Evolutionary conservation across 2,797 vertebrate species (phyloP).

Genomic region (Australoheros facetus): DNA sequence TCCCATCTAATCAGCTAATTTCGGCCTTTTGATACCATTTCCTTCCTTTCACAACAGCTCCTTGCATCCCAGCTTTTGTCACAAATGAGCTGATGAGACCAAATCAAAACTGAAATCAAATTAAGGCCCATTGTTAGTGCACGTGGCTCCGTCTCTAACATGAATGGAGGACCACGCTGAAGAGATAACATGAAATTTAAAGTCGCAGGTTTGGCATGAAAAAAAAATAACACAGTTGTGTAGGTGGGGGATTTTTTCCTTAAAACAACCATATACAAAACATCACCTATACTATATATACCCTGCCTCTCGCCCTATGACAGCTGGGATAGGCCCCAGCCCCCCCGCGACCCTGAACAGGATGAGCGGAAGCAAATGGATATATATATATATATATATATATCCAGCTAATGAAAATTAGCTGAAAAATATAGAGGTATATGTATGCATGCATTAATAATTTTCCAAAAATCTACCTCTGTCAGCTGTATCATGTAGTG

Average conservation of each 20-base stretch:
- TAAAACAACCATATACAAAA: constrained; percentile 31
- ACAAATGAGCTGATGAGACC: constrained; percentile 65
- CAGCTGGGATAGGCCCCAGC: too few relatives aligned
- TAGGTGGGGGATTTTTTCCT: constrained; percentile 12
- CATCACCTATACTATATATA: constrained; percentile 2
- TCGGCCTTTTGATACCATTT: constrained; percentile 62
- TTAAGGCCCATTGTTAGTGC: constrained; percentile 68
- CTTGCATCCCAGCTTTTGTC: constrained; percentile 47
- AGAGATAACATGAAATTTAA: constrained; percentile 64
- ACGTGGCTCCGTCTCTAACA: constrained; percentile 38
- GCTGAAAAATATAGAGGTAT: not conserved
- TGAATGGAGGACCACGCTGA: constrained; percentile 57
- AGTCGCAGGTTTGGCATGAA: constrained; percentile 53
- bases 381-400: too few relatives aligned
- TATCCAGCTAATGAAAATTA: not conserved
- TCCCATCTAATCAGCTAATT: constrained; percentile 66
- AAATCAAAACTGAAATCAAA: constrained; percentile 79
- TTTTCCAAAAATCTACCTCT: constrained; percentile 6
- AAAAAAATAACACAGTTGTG: constrained; percentile 44
- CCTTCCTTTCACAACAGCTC: constrained; percentile 50
- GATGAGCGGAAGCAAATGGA: too few relatives aligned
- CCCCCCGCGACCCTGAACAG: too few relatives aligned
- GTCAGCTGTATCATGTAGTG: not conserved
- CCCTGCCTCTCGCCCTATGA: too few relatives aligned
- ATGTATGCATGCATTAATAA: not conserved